A percentile compares a stretch with the other conserved stretches of the same genome.
Evolutionary conservation across 64 coral and sea anemone genomes (phyloP).

Genomic region (Porites australiensis): DNA sequence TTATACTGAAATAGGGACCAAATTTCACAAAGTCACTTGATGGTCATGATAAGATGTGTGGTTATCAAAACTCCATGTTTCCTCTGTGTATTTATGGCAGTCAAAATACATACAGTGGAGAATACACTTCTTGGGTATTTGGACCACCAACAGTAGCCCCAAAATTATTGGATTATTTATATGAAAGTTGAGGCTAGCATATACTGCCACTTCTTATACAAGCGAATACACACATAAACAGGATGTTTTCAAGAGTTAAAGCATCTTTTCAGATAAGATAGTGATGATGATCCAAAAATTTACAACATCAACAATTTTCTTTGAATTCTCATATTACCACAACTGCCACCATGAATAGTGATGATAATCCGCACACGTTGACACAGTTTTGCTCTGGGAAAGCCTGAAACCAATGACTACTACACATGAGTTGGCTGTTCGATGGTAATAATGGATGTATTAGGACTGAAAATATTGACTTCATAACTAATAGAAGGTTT

Average conservation of each 20-base stretch:
- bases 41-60: constrained; percentile 51
- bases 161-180: constrained; percentile 43
- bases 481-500: constrained; percentile 41
- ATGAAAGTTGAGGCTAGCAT: constrained; percentile 28
- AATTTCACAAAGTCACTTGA: constrained; percentile 22
- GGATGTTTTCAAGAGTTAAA: too few species aligned
- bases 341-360: constrained; percentile 15
- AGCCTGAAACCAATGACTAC: constrained; percentile 25
- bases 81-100: constrained; percentile 38
- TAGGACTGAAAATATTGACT: constrained; percentile 29
- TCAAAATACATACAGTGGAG: constrained; percentile 25
- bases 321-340: background rate
- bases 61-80: constrained; percentile 22
- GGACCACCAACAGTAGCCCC: constrained; percentile 36
- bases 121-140: constrained; percentile 32
- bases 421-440: background rate
- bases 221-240: too few species aligned
- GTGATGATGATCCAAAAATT: too few species aligned
- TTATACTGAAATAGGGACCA: constrained; percentile 40
- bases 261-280: too few species aligned
- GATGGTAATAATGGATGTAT: constrained; percentile 19
- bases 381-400: constrained; percentile 39
- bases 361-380: constrained; percentile 15
- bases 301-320: too few species aligned
- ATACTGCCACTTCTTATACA: too few species aligned